These are phyloP conservation scores for Gallinago stenura DNA, from an alignment of 2,797 vertebrate genomes.

Conservation along the genomic window DNA sequence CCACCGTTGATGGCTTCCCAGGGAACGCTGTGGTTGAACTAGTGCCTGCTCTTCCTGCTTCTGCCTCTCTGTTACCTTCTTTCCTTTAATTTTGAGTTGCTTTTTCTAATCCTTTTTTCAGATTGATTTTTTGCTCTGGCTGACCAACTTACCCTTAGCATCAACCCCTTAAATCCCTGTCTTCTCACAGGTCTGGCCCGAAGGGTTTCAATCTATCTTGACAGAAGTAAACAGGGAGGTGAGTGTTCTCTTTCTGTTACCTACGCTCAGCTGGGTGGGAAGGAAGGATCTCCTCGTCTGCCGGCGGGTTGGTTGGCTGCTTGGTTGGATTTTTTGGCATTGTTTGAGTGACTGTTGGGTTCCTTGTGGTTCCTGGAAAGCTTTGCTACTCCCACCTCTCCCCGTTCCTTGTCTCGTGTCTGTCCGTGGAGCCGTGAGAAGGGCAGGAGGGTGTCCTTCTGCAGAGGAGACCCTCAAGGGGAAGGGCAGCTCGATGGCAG, in stretches of 20 bases:
- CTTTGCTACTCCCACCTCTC: neutral
- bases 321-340: neutral
- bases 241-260: constrained; percentile 80
- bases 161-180: constrained; percentile 61
- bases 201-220: constrained; percentile 94
- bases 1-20: neutral
- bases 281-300: neutral
- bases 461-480: too few species aligned
- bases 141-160: constrained; percentile 33
- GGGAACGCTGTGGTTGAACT: neutral
- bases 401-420: neutral
- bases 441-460: neutral
- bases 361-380: neutral
- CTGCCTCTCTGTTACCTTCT: constrained; percentile 14
- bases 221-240: constrained; percentile 95
- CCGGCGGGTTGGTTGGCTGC: neutral
- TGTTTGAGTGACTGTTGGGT: neutral
- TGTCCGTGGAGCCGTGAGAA: fast-evolving
- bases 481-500: fast-evolving
- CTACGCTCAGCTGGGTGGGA: constrained; percentile 22
- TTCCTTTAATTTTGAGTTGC: constrained; percentile 16
- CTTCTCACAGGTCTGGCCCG: constrained; percentile 89
- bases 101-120: constrained; percentile 9
- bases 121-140: constrained; percentile 48
- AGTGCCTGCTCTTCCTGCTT: constrained; percentile 2